Conservation (phyloP, 2,888 invertebrate genomes). For the Hypomecis atomaria region DNA sequence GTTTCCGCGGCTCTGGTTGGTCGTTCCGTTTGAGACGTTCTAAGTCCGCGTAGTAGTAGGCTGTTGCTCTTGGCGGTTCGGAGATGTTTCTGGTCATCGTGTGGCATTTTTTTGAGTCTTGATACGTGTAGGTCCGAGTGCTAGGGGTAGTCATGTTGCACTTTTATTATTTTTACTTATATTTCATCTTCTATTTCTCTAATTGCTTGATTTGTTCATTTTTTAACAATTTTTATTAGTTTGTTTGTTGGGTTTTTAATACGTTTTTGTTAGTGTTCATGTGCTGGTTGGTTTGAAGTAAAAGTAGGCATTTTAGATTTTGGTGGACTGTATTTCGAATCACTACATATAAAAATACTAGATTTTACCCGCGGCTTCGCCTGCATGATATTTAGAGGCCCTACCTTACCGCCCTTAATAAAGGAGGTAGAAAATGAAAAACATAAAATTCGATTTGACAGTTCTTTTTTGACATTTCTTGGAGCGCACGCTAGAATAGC, state of each 20-base stretch:
- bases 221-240: not conserved
- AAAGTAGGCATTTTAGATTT: not conserved
- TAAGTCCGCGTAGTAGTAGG: constrained; percentile 84
- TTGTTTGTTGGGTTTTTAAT: too few relatives aligned
- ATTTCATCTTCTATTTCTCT: not conserved
- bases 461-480: too few relatives aligned
- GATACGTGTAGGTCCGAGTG: constrained; percentile 14
- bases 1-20: constrained; percentile 11
- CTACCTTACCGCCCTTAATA: too few relatives aligned
- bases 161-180: not conserved
- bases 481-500: too few relatives aligned
- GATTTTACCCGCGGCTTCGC: too few relatives aligned
- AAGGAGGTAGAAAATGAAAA: too few relatives aligned
- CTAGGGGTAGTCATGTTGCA: constrained; percentile 20
- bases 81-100: constrained; percentile 70
- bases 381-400: too few relatives aligned
- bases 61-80: constrained; percentile 85
- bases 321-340: not conserved
- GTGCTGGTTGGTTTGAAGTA: constrained; percentile 27
- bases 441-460: too few relatives aligned
- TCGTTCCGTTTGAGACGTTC: constrained; percentile 79
- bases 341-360: too few relatives aligned
- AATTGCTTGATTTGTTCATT: not conserved
- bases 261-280: too few relatives aligned
- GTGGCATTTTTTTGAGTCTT: constrained; percentile 36